Evolutionary conservation across 2,113 vertebrate species (phyloP), one percentile per base, ranked within the genome.

Genomic region (Nansenia antarctica): DNA sequence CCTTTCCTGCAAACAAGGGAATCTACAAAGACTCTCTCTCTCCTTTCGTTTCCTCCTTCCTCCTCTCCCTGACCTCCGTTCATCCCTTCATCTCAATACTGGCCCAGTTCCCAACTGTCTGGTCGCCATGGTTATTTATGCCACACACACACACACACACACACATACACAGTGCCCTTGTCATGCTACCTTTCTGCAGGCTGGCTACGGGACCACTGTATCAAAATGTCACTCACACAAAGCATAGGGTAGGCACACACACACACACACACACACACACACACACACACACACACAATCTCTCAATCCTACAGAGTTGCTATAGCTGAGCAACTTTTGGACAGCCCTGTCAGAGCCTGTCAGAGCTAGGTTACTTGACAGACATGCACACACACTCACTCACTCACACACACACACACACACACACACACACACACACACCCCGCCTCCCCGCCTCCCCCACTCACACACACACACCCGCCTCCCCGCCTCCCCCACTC

Each of bases 271-370:
- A 47, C n/a, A 61, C 5, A 54, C 29, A 69, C 59, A 72, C 9
- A 78, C 55, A 69, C 45, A 58, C 35, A 54, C 29, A 64, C 27
- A 24, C 32, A 58, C 63, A 42, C 45, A 69, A n/a, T n/a, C n/a
- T n/a, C n/a, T n/a, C n/a, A n/a, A n/a, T n/a, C n/a, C n/a, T n/a
- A n/a, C n/a, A n/a, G n/a, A n/a, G n/a, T n/a, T n/a, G n/a, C n/a
- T n/a, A n/a, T n/a, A n/a, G n/a, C n/a, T n/a, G n/a, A n/a, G n/a
- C n/a, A n/a, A n/a, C n/a, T n/a, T n/a, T n/a, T n/a, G n/a, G n/a
- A n/a, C n/a, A n/a, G n/a, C n/a, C n/a, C n/a, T n/a, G n/a, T n/a
- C n/a, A n/a, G n/a, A n/a, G n/a, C n/a, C n/a, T n/a, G n/a, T n/a
- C n/a, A n/a, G n/a, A n/a, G n/a, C n/a, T n/a, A n/a, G n/a, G n/a